Base-by-base conservation (phyloP, 2,113 vertebrate genomes). In the Picathartes gymnocephalus region DNA sequence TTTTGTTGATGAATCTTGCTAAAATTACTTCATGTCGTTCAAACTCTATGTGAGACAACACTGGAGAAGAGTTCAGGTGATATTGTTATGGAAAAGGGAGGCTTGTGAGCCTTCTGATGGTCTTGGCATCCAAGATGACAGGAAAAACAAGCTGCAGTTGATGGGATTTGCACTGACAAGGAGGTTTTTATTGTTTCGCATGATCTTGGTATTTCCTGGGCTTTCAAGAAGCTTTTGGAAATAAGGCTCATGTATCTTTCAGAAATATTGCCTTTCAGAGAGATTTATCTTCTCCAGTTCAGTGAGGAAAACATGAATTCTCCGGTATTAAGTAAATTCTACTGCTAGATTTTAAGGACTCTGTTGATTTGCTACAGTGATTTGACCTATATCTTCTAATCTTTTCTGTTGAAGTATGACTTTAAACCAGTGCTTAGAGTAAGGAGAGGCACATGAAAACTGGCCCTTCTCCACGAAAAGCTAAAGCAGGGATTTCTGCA, bases 1-100 rank as follows among this genome's bases (percentile, higher is more conserved):
- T 94, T 94, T 85, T 96, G 79, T 76, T 88, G 73, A 96, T 88
- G 83, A 92, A 89, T 76, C 86, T 81, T 90, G 28, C 44, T 86
- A 44, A 88, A 96, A 92, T 96, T 86, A 77, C 54, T 76, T 90
- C 58, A 58, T 44, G 72, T 76, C 77, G 72, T 90, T 96, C 83
- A 93, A 88, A 71, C 33, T 39, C 47, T 22, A 12, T 7, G 37
- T 8, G 0, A 51, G 70, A 82, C 9, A 91, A 45, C 81, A 71
- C 2, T 8, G 23, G 33, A 88, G 76, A 77, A 90, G 22, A 9
- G 35, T 88, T 81, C 60, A 93, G 71, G 60, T 88, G 40, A 78
- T 60, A 56, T 4, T 73, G 13, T 66, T 78, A 33, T 16, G 39
- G 68, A 84, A 95, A 93, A 86, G 5, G 21, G n/a, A 51, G 50